Evolutionary conservation across 2,888 invertebrate species (phyloP), one percentile per base, ranked within the genome.

Genomic region (Cremastobaeus sp.): DNA sequence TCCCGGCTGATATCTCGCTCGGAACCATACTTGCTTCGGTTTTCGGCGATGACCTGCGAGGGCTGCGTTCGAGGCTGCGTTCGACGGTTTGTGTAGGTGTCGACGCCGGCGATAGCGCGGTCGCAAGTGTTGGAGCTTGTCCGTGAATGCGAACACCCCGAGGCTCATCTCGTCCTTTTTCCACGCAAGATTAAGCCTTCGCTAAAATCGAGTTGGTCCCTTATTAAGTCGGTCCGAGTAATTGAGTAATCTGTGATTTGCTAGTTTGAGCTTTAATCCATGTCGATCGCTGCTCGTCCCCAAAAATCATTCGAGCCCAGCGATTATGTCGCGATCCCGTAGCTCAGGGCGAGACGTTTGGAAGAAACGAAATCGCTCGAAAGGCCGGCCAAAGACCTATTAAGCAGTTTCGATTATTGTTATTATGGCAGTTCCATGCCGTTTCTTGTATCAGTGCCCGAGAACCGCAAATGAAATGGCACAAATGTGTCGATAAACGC

Each of bases 1-100:
- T 77, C 79, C 77, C 71, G 73, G 64, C 72, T 78, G 78, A 78
- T 80, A 81, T 81, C 79, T 77, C 66, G 78, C 68, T 69, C 68
- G 55, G 52, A 54, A 64, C 59, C 50, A 57, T 35, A 66, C 41
- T 41, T 50, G 64, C 50, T 70, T 48, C 50, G 34, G 48, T 73
- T 69, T 48, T 59, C 50, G 20, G 14, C 43, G 64, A 69, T 65
- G 74, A 52, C 57, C 75, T 65, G 55, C 76, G 72, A 76, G 64
- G 68, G 66, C 52, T n/a, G n/a, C n/a, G n/a, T n/a, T n/a, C n/a
- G n/a, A n/a, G n/a, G n/a, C 20, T 50, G 43, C 45, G 54, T 62
- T 62, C 64, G 74, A 62, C 54, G 57, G 68, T 32, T 11, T 20
- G 57, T 60, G 41, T 60, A 48, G 55, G 65, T 41, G 65, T 66